phyloP scores from a whole-genome alignment of 2,888 invertebrate genomes.

The Drosophila pseudotalamancana region DNA sequence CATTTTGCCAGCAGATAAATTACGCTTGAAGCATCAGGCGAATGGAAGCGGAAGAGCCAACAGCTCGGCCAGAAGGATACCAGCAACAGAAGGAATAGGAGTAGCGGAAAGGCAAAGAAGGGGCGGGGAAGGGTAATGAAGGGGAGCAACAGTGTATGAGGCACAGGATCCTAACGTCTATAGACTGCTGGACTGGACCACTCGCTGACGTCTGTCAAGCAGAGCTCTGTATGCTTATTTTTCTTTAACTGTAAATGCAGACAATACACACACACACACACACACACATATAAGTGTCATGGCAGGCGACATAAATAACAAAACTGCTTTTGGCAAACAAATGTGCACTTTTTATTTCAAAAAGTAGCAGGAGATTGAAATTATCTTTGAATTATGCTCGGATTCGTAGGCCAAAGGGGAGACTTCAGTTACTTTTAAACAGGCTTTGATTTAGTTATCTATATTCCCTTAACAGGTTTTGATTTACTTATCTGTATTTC shows the following conservation, averaged over 20 bases:
- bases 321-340: slow-evolving; percentile 11
- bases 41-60: slow-evolving; percentile 70
- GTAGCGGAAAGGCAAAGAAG: no score
- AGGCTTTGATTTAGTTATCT: no score
- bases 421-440: no score
- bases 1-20: slow-evolving; percentile 67
- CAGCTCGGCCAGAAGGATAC: slow-evolving; percentile 46
- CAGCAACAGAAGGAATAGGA: background rate
- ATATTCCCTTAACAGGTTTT: no score
- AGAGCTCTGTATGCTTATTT: slow-evolving; percentile 60
- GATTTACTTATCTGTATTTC: no score
- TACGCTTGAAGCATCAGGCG: slow-evolving; percentile 63
- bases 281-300: background rate
- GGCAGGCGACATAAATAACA: slow-evolving; percentile 49
- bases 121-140: background rate
- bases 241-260: slow-evolving; percentile 59
- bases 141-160: slow-evolving; percentile 13
- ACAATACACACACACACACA: slow-evolving; percentile 13
- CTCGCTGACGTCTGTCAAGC: slow-evolving; percentile 48
- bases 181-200: slow-evolving; percentile 3
- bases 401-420: background rate
- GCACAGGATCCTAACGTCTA: slow-evolving; percentile 6
- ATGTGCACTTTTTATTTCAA: background rate
- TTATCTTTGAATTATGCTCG: background rate
- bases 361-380: background rate